Evolutionary conservation across 2,797 vertebrate genomes (phyloP).

Genomic region (Jordanella pulchra): DNA sequence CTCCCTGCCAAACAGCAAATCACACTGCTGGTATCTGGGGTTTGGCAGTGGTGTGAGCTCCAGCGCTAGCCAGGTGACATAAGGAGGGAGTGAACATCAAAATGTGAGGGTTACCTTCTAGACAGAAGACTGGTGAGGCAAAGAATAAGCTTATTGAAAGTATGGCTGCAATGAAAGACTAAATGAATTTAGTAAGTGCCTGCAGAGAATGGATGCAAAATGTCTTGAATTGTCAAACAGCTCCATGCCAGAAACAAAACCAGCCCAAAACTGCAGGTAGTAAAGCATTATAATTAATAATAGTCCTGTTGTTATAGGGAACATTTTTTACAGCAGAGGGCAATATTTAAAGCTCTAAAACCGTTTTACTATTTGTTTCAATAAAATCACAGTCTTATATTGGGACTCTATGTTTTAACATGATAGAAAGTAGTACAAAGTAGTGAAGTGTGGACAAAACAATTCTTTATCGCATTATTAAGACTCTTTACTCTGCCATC

Average conservation of each 20-base stretch:
- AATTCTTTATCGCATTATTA: too few species aligned
- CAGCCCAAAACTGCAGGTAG: neutral
- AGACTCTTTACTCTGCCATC: too few species aligned
- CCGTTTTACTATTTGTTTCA: too few species aligned
- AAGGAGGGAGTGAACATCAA: constrained; percentile 33
- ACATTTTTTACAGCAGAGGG: too few species aligned
- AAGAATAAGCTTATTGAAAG: constrained; percentile 38
- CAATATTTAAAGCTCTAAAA: too few species aligned
- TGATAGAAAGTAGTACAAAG: too few species aligned
- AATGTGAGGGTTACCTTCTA: constrained; percentile 39
- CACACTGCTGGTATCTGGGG: constrained; percentile 58
- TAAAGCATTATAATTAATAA: neutral
- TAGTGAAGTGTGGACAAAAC: too few species aligned
- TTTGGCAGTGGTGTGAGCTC: constrained; percentile 35
- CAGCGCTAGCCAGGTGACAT: constrained; percentile 54
- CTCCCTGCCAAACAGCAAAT: constrained; percentile 58
- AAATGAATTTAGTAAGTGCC: constrained; percentile 44
- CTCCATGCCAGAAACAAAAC: neutral
- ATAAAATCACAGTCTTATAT: too few species aligned
- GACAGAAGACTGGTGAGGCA: constrained; percentile 34
- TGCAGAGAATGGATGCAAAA: constrained; percentile 47
- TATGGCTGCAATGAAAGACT: constrained; percentile 29
- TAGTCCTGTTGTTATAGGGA: neutral
- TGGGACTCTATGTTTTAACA: too few species aligned
- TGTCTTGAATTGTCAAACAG: constrained; percentile 49